Base-by-base conservation (phyloP, 2,113 vertebrate species). In the Gallinago jamesoni region DNA sequence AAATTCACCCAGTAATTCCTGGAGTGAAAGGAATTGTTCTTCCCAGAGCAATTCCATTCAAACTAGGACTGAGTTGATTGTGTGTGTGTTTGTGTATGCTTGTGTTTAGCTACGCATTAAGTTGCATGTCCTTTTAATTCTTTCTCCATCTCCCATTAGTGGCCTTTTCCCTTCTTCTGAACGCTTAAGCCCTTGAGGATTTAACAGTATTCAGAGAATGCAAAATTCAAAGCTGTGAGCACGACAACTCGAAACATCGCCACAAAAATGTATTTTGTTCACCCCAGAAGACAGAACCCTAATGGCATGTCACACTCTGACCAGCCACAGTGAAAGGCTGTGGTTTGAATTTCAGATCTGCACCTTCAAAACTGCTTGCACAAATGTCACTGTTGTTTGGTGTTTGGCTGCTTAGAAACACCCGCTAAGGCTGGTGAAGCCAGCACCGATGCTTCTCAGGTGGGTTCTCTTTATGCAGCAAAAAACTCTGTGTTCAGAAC, bases 1-100 rank as follows among this genome's bases (percentile, higher is more conserved):
- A 91, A 94, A 93, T 92, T 94, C 84, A 91, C 84, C 91, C 94
- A 79, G 83, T 95, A 91, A 83, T 94, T 97, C 91, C 92, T 95
- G 89, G 66, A 87, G 77, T 93, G 80, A 87, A 95, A 95, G 53
- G 74, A 91, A 91, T 92, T 94, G 60, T 94, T 96, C 92, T 92
- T 93, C 63, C 62, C 0, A 1, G 84, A 89, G 77, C 73, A 73
- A 89, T 96, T 93, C 73, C 39, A 79, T 93, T 96, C 62, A 93
- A 90, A 93, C 41, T 82, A 92, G 50, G 70, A 17, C 57, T 23
- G 62, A 82, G 67, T 64, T 88, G 82, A 76, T 69, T 85, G 59
- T 73, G 60, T 66, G 21, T 69, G 35, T 60, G 21, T 72, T 92
- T 67, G 37, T 66, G 39, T 68, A 13, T 33, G 45, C 17, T 68